These are phyloP conservation scores for Pseudolaguvia tuberculata DNA, from an alignment of 2,113 vertebrate species.

Conservation along the genomic window DNA sequence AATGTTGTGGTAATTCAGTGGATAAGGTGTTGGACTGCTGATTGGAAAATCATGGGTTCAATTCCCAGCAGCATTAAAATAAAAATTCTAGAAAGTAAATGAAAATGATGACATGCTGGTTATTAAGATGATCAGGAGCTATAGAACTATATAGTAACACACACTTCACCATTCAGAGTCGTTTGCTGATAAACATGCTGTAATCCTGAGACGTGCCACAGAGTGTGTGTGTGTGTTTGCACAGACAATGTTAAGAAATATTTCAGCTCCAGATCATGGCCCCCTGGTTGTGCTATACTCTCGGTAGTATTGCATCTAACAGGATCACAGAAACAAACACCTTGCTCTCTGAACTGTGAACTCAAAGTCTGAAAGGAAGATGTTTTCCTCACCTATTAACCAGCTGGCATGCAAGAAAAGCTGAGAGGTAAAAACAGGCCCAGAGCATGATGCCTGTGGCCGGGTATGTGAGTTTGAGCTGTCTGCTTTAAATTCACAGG, in stretches of 20 bases:
- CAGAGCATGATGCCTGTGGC: neutral
- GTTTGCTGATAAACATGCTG: slow-evolving; percentile 26
- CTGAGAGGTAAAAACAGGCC: slow-evolving; percentile 35
- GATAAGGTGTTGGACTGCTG: too few relatives aligned
- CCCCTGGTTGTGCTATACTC: slow-evolving; percentile 4
- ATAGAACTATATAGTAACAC: neutral
- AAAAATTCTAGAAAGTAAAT: too few relatives aligned
- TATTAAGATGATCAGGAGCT: neutral
- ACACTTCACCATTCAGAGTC: neutral
- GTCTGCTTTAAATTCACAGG: slow-evolving; percentile 39
- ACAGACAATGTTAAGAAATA: neutral
- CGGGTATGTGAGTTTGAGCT: slow-evolving; percentile 11
- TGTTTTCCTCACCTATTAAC: slow-evolving; percentile 41
- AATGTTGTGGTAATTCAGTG: too few relatives aligned
- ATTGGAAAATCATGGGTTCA: too few relatives aligned
- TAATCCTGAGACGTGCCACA: slow-evolving; percentile 7
- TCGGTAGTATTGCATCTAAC: slow-evolving; percentile 28
- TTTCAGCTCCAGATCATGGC: slow-evolving; percentile 12
- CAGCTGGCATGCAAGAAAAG: slow-evolving; percentile 28
- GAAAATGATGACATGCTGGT: neutral
- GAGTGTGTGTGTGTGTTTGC: neutral
- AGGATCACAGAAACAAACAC: slow-evolving; percentile 40
- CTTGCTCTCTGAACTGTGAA: slow-evolving; percentile 44
- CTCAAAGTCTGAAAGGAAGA: slow-evolving; percentile 22
- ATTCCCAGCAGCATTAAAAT: too few relatives aligned